Conservation (phyloP, 2,113 vertebrate species). For the Proteles cristata region DNA sequence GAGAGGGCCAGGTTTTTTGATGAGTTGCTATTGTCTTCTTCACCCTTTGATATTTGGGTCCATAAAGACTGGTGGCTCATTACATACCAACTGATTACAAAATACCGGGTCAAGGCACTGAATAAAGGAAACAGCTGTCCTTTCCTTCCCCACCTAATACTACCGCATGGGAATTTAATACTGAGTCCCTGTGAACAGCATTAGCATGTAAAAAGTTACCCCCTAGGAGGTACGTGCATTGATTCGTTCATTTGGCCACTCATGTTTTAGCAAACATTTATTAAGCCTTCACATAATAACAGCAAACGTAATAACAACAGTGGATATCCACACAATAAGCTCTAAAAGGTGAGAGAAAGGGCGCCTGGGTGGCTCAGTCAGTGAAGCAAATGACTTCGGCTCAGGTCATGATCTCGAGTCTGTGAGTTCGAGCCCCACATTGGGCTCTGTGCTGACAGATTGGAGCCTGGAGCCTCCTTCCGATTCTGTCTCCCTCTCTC, state of each 20-base stretch:
- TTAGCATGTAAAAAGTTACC: not conserved
- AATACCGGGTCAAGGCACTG: conserved; percentile 29
- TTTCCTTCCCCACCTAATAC: not conserved
- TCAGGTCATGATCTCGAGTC: no score
- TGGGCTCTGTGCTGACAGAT: no score
- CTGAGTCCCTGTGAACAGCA: not conserved
- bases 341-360: not conserved
- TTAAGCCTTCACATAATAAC: not conserved
- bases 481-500: no score
- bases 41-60: conserved; percentile 79
- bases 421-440: no score
- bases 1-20: conserved; percentile 73
- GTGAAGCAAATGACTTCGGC: no score
- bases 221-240: not conserved
- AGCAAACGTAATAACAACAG: not conserved
- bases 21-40: conserved; percentile 76
- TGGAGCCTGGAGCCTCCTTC: no score
- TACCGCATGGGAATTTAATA: not conserved
- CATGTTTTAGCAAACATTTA: not conserved
- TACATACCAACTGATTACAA: conserved; percentile 70
- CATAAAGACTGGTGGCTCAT: conserved; percentile 68
- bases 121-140: conserved; percentile 56
- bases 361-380: no score
- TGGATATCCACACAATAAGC: not conserved
- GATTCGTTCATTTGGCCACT: not conserved